phyloP scores from a whole-genome alignment of 2,888 invertebrate species.

The Rotaria macrura region DNA sequence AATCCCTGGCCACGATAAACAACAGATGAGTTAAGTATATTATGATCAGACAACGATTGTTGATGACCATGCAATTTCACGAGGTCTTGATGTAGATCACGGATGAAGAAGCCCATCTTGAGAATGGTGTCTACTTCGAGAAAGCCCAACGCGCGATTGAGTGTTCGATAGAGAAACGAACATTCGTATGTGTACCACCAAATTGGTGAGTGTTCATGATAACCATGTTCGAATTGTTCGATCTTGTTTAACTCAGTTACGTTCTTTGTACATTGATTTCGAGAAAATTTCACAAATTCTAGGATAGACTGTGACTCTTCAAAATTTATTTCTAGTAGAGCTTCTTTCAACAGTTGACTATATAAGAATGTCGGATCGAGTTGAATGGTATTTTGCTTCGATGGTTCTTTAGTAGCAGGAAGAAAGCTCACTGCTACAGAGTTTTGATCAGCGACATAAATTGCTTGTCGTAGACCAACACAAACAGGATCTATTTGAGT shows the following conservation, averaged over 20 bases:
- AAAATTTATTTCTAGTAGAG: not conserved
- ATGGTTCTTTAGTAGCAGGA: not conserved
- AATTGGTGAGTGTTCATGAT: not conserved
- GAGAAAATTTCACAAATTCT: not conserved
- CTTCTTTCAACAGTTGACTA: not conserved
- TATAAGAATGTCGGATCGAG: not conserved
- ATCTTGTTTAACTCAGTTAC: not conserved
- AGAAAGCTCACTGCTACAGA: not conserved
- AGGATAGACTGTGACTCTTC: not conserved
- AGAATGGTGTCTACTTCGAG: not conserved
- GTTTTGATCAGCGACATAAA: not conserved
- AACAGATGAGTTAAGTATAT: not conserved
- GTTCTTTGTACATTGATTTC: not conserved
- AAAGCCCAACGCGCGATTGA: not conserved
- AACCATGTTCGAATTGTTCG: not conserved
- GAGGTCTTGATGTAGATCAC: too few species aligned
- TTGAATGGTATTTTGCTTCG: not conserved
- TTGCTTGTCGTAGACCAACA: not conserved
- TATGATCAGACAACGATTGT: not conserved
- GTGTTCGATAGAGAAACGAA: too few species aligned
- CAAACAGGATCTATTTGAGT: not conserved
- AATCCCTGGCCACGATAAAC: slow-evolving; percentile 9
- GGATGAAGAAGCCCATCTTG: too few species aligned
- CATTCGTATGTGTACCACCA: not conserved
- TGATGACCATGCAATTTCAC: not conserved